Percentiles rank a stretch among this genome's conserved stretches.
Conservation (phyloP, 1,140 invertebrate species). For the Leptestheria dahalacensis region DNA sequence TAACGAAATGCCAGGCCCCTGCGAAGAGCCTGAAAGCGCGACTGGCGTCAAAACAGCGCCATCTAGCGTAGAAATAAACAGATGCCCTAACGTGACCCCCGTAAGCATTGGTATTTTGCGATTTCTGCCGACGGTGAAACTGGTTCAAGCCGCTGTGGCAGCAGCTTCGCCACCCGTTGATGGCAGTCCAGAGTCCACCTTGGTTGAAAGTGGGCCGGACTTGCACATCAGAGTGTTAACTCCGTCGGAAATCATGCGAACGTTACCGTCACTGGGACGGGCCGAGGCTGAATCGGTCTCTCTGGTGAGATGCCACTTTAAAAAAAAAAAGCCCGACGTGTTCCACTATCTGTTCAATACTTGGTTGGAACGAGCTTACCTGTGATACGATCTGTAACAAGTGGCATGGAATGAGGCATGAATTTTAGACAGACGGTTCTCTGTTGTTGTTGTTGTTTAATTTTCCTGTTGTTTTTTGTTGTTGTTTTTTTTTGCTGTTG, state of each 20-base stretch:
- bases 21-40: not conserved
- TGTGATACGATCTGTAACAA: not conserved
- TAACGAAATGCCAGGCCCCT: not conserved
- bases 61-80: no score
- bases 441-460: not conserved
- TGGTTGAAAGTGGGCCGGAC: not conserved
- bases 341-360: not conserved
- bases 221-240: constrained; percentile 59
- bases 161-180: not conserved
- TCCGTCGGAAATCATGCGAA: constrained; percentile 71
- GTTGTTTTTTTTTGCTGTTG: not conserved
- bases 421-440: no score
- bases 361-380: not conserved
- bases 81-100: not conserved
- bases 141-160: not conserved
- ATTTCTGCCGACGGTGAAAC: not conserved
- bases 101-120: not conserved
- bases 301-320: not conserved
- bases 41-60: no score
- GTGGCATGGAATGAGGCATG: not conserved
- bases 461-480: not conserved
- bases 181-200: not conserved
- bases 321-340: no score
- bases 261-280: constrained; percentile 59
- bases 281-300: constrained; percentile 24